These are phyloP conservation scores for Phaedon cochleariae DNA, from an alignment of 2,888 invertebrate species.

Conservation along the genomic window DNA sequence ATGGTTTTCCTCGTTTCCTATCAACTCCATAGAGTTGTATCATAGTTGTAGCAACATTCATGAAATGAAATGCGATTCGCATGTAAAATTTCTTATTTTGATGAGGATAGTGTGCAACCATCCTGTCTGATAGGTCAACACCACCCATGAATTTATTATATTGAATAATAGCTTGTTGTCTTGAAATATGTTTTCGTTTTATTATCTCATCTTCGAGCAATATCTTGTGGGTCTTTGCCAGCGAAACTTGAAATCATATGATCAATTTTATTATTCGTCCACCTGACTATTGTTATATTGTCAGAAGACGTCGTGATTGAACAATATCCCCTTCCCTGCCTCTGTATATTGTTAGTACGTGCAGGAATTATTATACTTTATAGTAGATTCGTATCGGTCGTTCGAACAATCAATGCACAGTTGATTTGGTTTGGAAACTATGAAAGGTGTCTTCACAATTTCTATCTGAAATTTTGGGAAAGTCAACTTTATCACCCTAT, in stretches of 20 bases:
- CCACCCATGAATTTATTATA: constrained; percentile 24
- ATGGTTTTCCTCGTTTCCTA: too few species aligned
- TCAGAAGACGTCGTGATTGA: constrained; percentile 24
- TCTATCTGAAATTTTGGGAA: too few species aligned
- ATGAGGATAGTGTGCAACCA: constrained; percentile 31
- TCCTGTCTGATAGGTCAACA: constrained; percentile 23
- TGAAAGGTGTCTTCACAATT: too few species aligned
- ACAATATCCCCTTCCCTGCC: constrained; percentile 19
- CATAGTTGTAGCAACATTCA: background rate
- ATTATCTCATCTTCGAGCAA: constrained; percentile 26
- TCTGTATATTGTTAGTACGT: too few species aligned
- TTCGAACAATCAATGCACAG: too few species aligned
- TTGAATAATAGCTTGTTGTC: constrained; percentile 13
- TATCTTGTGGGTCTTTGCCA: constrained; percentile 26
- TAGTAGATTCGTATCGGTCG: too few species aligned
- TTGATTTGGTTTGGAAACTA: too few species aligned
- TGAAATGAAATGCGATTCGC: constrained; percentile 25
- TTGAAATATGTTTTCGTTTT: constrained; percentile 25
- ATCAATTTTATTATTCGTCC: constrained; percentile 29
- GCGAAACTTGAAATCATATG: constrained; percentile 30
- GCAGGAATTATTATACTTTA: too few species aligned
- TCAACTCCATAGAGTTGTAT: too few species aligned
- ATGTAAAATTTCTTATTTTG: constrained; percentile 25
- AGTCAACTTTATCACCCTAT: too few species aligned
- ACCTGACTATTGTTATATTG: constrained; percentile 29